Conservation (phyloP, 2,797 vertebrate species). For the Borostomias antarcticus region DNA sequence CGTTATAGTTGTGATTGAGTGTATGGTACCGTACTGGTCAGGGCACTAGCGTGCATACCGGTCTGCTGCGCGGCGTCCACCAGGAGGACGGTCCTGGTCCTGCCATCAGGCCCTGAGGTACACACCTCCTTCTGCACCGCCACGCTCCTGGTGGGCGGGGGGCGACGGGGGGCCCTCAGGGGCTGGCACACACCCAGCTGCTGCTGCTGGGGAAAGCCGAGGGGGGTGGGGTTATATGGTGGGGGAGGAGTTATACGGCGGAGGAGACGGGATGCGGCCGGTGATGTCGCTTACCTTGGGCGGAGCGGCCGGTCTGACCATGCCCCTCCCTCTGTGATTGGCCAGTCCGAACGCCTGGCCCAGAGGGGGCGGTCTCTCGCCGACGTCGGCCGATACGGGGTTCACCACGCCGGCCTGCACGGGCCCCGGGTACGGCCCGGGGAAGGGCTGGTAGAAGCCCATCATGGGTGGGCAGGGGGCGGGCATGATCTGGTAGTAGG, state of each 20-base stretch:
- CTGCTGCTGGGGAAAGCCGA: conserved; percentile 64
- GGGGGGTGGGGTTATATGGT: background rate
- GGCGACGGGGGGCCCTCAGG: conserved; percentile 85
- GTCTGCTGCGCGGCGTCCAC: conserved; percentile 95
- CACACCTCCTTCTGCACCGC: conserved; percentile 96
- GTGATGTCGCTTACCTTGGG: conserved; percentile 79
- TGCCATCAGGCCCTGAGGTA: conserved; percentile 87
- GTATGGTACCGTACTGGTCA: background rate
- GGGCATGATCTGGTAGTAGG: conserved; percentile 96
- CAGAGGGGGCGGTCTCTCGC: conserved; percentile 80
- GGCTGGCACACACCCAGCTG: conserved; percentile 76
- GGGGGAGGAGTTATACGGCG: background rate
- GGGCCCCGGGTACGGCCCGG: conserved; percentile 82
- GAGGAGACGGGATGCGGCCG: background rate
- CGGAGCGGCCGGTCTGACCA: conserved; percentile 76
- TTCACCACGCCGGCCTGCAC: conserved; percentile 85
- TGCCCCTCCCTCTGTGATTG: conserved; percentile 83
- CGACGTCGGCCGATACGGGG: conserved; percentile 83
- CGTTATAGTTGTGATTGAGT: background rate
- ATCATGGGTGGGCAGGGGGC: conserved; percentile 95
- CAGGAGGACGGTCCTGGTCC: conserved; percentile 90
- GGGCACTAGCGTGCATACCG: conserved; percentile 61
- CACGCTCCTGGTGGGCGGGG: conserved; percentile 88
- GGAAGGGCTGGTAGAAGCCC: conserved; percentile 98
- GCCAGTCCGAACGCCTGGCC: conserved; percentile 82